phyloP scores from a whole-genome alignment of 2,888 invertebrate species.

The Xestia sexstrigata region DNA sequence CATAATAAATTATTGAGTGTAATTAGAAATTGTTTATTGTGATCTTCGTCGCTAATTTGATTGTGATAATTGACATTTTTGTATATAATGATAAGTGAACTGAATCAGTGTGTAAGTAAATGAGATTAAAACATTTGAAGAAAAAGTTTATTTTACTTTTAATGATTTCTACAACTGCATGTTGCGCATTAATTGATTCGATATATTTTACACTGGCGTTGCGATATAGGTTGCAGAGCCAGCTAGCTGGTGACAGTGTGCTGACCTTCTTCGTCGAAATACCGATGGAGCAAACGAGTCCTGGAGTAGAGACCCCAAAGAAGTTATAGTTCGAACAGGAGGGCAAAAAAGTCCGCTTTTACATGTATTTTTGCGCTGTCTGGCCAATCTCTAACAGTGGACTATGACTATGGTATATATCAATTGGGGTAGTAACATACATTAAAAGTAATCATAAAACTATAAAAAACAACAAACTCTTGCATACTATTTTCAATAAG shows the following conservation, averaged over 20 bases:
- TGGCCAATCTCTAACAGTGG: too few relatives aligned
- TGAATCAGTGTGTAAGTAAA: slow-evolving; percentile 85
- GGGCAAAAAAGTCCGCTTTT: background rate
- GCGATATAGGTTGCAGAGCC: background rate
- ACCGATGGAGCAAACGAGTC: background rate
- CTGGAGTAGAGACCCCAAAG: too few relatives aligned
- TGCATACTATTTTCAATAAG: background rate
- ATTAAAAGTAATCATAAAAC: too few relatives aligned
- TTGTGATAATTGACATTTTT: slow-evolving; percentile 85
- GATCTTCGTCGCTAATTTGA: slow-evolving; percentile 85
- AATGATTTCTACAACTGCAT: background rate
- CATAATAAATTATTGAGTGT: slow-evolving; percentile 75
- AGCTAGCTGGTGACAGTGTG: background rate
- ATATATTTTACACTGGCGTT: background rate
- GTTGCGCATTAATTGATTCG: background rate
- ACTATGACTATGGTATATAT: too few relatives aligned
- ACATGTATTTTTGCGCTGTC: too few relatives aligned
- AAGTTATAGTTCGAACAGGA: background rate
- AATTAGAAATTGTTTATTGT: slow-evolving; percentile 80
- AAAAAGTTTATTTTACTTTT: background rate
- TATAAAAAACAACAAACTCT: background rate
- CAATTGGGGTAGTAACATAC: too few relatives aligned
- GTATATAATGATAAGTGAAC: slow-evolving; percentile 85
- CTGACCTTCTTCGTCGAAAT: background rate
- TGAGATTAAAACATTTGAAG: slow-evolving; percentile 74